Conservation (phyloP, 1,140 invertebrate genomes). For the Thaumetopoea pityocampa region DNA sequence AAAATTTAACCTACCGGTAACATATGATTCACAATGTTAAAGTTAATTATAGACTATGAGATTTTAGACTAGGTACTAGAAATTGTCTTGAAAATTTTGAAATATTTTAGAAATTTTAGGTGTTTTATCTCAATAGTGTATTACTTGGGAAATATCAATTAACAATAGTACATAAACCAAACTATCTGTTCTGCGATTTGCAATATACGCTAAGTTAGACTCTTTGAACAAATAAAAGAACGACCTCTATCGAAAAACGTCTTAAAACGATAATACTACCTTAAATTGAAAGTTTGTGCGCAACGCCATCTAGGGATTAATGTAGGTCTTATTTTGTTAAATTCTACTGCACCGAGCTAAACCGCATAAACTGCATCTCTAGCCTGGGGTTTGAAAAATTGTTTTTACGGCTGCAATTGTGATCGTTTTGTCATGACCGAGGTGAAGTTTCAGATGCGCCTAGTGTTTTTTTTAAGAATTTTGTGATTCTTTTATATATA, state of each 20-base stretch:
- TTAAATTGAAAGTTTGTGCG: constrained; percentile 13
- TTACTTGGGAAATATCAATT: too few relatives aligned
- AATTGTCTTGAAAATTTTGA: background rate
- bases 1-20: constrained; percentile 7
- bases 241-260: constrained; percentile 19
- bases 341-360: constrained; percentile 24
- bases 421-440: constrained; percentile 2
- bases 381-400: constrained; percentile 11
- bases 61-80: constrained; percentile 1
- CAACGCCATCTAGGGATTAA: constrained; percentile 41
- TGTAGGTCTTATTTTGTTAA: constrained; percentile 28
- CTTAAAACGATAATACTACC: constrained; percentile 1
- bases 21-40: constrained; percentile 12
- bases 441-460: constrained; percentile 1
- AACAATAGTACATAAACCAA: too few relatives aligned
- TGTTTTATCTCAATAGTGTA: too few relatives aligned
- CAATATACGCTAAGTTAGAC: background rate
- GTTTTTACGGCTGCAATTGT: constrained; percentile 6
- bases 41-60: background rate
- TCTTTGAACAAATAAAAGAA: constrained; percentile 6
- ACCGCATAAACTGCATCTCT: constrained; percentile 31
- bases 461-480: too few relatives aligned
- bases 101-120: too few relatives aligned
- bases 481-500: too few relatives aligned
- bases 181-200: background rate